phyloP scores from a whole-genome alignment of 23 tunicate genomes.

The Halocynthia roretzi region DNA sequence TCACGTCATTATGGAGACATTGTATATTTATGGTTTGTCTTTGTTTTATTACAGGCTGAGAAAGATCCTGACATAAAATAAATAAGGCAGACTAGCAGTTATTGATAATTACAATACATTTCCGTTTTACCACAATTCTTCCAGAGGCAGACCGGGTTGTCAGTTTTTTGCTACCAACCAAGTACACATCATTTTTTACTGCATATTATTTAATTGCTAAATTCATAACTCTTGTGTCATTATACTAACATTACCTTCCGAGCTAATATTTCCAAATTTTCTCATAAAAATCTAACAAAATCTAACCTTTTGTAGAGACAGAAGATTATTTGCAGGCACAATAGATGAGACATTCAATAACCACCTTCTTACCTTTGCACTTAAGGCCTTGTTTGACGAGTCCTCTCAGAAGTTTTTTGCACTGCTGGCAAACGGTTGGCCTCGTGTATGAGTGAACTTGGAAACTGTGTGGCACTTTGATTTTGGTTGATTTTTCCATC shows the following conservation, averaged over 20 bases:
- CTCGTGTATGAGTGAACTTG: conserved; percentile 87
- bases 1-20: no score
- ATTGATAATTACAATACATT: no score
- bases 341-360: neutral
- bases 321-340: neutral
- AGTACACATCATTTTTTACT: no score
- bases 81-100: no score
- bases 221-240: no score
- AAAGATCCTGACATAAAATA: no score
- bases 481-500: conserved; percentile 55
- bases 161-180: no score
- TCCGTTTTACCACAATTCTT: no score
- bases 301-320: neutral
- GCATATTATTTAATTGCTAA: no score
- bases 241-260: neutral
- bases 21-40: no score
- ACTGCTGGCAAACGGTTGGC: conserved; percentile 96
- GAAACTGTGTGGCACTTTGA: conserved; percentile 81
- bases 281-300: neutral
- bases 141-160: no score
- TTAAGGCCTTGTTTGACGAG: conserved; percentile 87
- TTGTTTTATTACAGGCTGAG: no score
- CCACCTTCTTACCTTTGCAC: conserved; percentile 64
- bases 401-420: conserved; percentile 73
- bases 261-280: neutral